Evolutionary conservation across 2,888 invertebrate species (phyloP).

Genomic region (Dryocosmus kuriphilus): DNA sequence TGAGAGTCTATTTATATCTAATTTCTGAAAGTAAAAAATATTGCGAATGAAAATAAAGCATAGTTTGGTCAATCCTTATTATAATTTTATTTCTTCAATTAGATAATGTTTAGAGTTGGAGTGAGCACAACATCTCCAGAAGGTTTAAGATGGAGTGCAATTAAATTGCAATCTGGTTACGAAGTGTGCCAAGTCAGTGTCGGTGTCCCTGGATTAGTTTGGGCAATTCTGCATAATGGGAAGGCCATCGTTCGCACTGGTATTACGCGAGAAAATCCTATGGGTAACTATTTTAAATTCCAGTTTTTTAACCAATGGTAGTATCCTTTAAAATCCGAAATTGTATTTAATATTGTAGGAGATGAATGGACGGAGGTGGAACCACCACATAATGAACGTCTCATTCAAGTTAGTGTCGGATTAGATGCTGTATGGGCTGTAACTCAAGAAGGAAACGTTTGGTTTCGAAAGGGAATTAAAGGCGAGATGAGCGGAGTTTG

Average conservation of each 20-base stretch:
- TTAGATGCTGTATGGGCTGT: constrained; percentile 87
- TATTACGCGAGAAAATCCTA: constrained; percentile 87
- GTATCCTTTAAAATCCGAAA: not conserved
- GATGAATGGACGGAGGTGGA: constrained; percentile 90
- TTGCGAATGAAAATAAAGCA: no score
- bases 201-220: constrained; percentile 91
- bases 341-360: constrained; percentile 75
- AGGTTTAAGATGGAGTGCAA: constrained; percentile 90
- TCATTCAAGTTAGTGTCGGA: constrained; percentile 90
- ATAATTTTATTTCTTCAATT: constrained; percentile 47
- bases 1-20: no score
- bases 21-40: no score
- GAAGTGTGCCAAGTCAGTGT: constrained; percentile 92
- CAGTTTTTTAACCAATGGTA: not conserved
- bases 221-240: constrained; percentile 92
- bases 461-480: constrained; percentile 90
- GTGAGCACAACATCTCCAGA: constrained; percentile 91
- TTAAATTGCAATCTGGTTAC: constrained; percentile 87
- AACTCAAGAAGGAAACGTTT: constrained; percentile 89
- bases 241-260: constrained; percentile 89
- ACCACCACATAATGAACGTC: constrained; percentile 85
- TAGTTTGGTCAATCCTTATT: not conserved
- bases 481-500: constrained; percentile 86
- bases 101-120: constrained; percentile 91
- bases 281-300: constrained; percentile 78